These are phyloP conservation scores for Sula dactylatra DNA, from an alignment of 2,113 vertebrate species.

Conservation along the genomic window DNA sequence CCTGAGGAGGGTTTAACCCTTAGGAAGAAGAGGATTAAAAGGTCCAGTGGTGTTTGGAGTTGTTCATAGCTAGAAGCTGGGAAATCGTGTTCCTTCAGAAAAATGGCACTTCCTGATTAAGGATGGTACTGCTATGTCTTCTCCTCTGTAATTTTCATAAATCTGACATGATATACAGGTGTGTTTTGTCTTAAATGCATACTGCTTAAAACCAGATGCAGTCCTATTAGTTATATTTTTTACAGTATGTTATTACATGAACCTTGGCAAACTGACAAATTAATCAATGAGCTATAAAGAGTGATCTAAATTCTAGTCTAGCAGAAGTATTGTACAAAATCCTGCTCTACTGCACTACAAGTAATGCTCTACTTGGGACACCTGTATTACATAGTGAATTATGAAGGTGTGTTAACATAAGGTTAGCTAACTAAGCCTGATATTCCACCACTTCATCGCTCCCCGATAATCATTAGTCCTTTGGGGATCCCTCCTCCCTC, in stretches of 20 bases:
- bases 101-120: background rate
- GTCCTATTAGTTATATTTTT: background rate
- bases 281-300: background rate
- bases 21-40: background rate
- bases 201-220: background rate
- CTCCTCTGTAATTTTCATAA: background rate
- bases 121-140: background rate
- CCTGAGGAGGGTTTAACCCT: background rate
- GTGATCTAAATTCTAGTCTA: background rate
- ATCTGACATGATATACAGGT: background rate
- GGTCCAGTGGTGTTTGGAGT: rapidly evolving
- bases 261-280: background rate
- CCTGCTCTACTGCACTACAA: no score
- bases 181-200: background rate
- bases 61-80: background rate
- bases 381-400: background rate
- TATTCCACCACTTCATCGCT: rapidly evolving
- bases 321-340: background rate
- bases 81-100: background rate
- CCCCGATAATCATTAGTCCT: background rate
- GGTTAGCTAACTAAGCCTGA: background rate
- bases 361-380: background rate
- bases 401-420: background rate
- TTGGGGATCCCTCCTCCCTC: background rate
- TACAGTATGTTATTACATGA: background rate